Conservation (phyloP, 2,797 vertebrate genomes). For the Danio choprae region DNA sequence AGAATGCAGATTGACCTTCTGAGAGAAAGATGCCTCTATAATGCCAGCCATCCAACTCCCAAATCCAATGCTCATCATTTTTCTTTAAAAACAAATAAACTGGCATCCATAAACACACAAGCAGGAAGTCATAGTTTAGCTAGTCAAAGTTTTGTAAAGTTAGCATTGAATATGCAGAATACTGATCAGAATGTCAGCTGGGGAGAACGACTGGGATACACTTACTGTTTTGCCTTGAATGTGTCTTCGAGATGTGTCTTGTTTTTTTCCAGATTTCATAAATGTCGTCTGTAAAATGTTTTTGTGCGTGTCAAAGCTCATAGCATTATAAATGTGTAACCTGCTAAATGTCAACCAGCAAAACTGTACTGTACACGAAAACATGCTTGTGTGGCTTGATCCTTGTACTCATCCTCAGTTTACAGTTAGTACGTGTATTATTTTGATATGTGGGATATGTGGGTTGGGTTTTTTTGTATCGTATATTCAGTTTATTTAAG, state of each 20-base stretch:
- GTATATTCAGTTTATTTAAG: background rate
- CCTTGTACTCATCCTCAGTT: background rate
- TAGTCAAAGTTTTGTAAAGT: background rate
- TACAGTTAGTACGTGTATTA: background rate
- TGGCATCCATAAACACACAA: background rate
- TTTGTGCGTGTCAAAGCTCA: background rate
- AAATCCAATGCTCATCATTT: background rate
- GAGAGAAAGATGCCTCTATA: conserved; percentile 54
- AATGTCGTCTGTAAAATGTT: background rate
- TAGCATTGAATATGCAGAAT: background rate
- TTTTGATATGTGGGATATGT: background rate
- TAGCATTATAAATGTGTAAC: background rate
- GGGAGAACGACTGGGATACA: background rate
- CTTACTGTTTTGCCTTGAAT: background rate
- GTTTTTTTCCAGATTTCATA: background rate
- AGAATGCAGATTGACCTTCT: conserved; percentile 79
- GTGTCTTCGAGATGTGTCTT: background rate
- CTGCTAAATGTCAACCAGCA: background rate
- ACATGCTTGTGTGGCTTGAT: background rate
- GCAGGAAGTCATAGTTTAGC: background rate
- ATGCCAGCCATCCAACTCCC: background rate
- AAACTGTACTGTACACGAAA: background rate
- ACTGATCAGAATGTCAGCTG: background rate
- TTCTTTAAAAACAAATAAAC: background rate
- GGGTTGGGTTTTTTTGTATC: background rate